Evolutionary conservation across 2,888 invertebrate species (phyloP), one percentile per base, ranked within the genome.

Genomic region (Diarsia rubi): DNA sequence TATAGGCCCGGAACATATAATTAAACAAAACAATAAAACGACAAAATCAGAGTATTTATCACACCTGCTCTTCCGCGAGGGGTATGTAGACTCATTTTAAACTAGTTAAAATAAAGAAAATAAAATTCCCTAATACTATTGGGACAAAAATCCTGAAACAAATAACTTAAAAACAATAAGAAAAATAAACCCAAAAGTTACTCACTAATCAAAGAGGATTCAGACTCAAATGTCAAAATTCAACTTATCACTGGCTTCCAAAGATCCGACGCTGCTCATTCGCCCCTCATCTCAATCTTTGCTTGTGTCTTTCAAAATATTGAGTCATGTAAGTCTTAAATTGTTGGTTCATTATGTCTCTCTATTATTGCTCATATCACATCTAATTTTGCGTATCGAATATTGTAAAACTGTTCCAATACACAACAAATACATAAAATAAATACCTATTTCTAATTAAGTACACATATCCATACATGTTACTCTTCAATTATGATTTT

Each of bases 101-200:
- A 94, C 92, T 95, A 95, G 91, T 92, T 95, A 93, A 94, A 95
- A 94, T 94, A 96, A 96, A 95, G 91, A 96, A 96, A 96, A 96
- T 95, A 95, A 96, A 96, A 96, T 95, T 95, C 96, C 96, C 96
- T 96, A 96, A 96, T 95, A 94, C 96, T 96, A 96, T 94, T 94
- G 96, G 96, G 96, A 96, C 96, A 96, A 96, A 96, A 96, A 96
- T 96, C 96, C 96, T 94, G 95, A 96, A 96, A 95, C 95, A 95
- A 95, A 96, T 95, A 96, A 96, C 95, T 96, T 96, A 96, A 96
- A 96, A 96, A 96, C 95, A 96, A 95, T 95, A 96, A 94, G 95
- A 96, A 96, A 96, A 95, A 95, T 94, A 94, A 96, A 96, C 95
- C 95, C 94, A 95, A 96, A 96, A 95, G 94, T 96, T 96, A 96